These are phyloP conservation scores for Desmodus rotundus DNA, from an alignment of 2,113 vertebrate genomes.

Conservation along the genomic window DNA sequence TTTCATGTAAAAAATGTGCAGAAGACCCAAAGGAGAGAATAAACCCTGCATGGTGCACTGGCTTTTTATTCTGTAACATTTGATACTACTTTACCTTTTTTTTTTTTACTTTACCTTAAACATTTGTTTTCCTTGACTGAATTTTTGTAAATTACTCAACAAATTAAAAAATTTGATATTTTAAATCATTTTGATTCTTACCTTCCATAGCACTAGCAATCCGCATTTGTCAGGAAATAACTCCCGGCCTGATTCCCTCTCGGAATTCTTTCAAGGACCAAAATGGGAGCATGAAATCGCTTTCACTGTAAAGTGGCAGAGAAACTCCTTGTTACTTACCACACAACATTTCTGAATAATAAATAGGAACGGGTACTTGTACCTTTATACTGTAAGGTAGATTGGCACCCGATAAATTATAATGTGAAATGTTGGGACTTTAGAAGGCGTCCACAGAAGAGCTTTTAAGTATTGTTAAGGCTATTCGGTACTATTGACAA, in stretches of 20 bases:
- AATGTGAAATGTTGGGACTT: neutral
- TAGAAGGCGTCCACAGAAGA: neutral
- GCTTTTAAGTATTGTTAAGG: too few relatives aligned
- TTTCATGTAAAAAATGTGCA: neutral
- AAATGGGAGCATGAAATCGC: neutral
- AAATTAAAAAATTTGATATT: slow-evolving; percentile 3
- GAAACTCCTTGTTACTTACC: neutral
- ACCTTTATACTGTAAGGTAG: neutral
- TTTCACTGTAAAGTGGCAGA: neutral
- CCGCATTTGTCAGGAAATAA: neutral
- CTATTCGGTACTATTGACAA: neutral
- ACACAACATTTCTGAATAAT: neutral
- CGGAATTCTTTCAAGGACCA: neutral
- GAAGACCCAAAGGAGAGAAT: neutral
- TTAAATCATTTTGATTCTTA: neutral
- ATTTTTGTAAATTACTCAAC: neutral
- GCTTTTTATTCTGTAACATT: neutral
- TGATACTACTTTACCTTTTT: too few relatives aligned
- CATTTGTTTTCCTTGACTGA: neutral
- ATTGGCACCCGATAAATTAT: neutral
- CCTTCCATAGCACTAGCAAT: neutral
- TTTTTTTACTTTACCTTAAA: too few relatives aligned
- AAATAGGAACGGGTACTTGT: neutral
- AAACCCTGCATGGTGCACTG: neutral
- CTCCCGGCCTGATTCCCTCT: neutral